These are phyloP conservation scores for Drosophila willistoni DNA, from an alignment of 1,140 invertebrate genomes.

Conservation along the genomic window DNA sequence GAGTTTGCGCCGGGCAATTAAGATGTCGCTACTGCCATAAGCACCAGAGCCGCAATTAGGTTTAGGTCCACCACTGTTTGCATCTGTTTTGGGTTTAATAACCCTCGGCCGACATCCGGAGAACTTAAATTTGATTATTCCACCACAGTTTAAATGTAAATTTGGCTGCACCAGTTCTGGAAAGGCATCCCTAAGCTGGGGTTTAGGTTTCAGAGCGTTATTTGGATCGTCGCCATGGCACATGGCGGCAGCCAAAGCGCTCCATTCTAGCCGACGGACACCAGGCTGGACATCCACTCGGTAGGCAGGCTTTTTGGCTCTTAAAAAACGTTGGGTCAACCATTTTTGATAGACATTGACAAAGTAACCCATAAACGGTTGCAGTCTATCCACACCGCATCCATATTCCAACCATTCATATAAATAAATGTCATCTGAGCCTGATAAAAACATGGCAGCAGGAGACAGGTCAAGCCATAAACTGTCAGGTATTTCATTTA, in stretches of 20 bases:
- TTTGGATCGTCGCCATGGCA: conserved; percentile 80
- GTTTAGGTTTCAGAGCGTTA: conserved; percentile 73
- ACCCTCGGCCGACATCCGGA: conserved; percentile 73
- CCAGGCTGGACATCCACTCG: conserved; percentile 62
- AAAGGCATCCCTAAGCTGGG: conserved; percentile 60
- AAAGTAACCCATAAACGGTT: conserved; percentile 74
- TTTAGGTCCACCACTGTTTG: conserved; percentile 28
- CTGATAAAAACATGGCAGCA: conserved; percentile 68
- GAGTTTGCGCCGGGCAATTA: conserved; percentile 74
- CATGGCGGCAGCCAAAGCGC: conserved; percentile 76
- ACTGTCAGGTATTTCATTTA: conserved; percentile 56
- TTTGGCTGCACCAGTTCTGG: conserved; percentile 67
- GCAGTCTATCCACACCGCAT: conserved; percentile 66
- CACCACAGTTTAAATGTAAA: conserved; percentile 66
- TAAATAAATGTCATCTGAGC: conserved; percentile 73
- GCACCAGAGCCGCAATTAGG: conserved; percentile 5
- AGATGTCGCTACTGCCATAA: conserved; percentile 60
- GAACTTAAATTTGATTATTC: conserved; percentile 78
- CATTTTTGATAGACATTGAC: conserved; percentile 52
- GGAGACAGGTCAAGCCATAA: conserved; percentile 64
- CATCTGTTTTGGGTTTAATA: conserved; percentile 59
- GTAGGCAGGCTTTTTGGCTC: conserved; percentile 42
- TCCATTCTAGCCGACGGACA: conserved; percentile 77
- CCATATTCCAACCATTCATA: conserved; percentile 80
- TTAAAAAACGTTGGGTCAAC: conserved; percentile 36